These are phyloP conservation scores for Poeciliopsis retropinna DNA, from an alignment of 2,113 vertebrate genomes.

Conservation along the genomic window DNA sequence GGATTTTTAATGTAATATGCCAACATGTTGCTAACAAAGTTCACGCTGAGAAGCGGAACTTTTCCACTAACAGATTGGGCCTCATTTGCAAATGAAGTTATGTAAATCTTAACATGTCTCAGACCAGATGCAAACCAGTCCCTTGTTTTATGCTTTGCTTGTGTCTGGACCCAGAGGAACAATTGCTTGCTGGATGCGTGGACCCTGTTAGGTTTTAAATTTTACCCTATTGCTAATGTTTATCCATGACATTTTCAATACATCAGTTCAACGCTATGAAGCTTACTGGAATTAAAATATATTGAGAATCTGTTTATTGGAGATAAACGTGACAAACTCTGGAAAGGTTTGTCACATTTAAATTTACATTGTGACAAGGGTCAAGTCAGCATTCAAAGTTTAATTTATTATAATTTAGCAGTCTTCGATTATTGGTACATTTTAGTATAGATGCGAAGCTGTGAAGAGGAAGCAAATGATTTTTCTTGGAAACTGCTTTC, in stretches of 20 bases:
- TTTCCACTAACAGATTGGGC: background rate
- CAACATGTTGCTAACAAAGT: background rate
- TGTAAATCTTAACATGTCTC: background rate
- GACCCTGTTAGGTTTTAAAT: no score
- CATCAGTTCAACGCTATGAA: no score
- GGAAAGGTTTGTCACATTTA: no score
- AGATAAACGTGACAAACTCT: background rate
- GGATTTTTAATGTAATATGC: background rate
- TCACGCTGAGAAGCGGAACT: background rate
- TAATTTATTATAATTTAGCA: constrained; percentile 1
- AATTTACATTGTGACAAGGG: background rate
- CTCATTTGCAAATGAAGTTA: background rate
- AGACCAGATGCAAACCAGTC: background rate
- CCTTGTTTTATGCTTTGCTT: no score
- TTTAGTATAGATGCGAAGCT: background rate
- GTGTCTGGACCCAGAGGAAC: no score
- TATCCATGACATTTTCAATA: no score
- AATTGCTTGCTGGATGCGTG: no score
- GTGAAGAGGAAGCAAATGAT: constrained; percentile 4
- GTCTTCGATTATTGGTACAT: constrained; percentile 5
- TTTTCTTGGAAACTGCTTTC: constrained; percentile 11
- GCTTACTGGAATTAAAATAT: background rate
- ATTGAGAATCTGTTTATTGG: background rate
- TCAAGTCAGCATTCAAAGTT: background rate
- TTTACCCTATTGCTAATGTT: no score